Evolutionary conservation across 1,140 invertebrate genomes (phyloP).

Genomic region (silkworm (Bombyx mori)): ASM3026992v2 NC_085118.1:2736501-2737000

Average conservation of each 20-base stretch:
- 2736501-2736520: conserved; percentile 31
- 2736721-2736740: conserved; percentile 66
- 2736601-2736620: conserved; percentile 26
- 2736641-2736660: conserved; percentile 39
- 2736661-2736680: conserved; percentile 46
- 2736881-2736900: conserved; percentile 42
- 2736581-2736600: conserved; percentile 12
- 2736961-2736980: conserved; percentile 50
- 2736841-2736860: conserved; percentile 49
- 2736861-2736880: conserved; percentile 35
- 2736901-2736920: conserved; percentile 69
- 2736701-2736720: conserved; percentile 53
- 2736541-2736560: conserved; percentile 26
- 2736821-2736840: conserved; percentile 28
- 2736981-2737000: conserved; percentile 65
- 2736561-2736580: conserved; percentile 14
- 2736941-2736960: conserved; percentile 63
- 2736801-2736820: conserved; percentile 63
- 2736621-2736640: conserved; percentile 59
- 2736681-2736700: conserved; percentile 42
- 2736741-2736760: conserved; percentile 54
- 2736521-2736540: conserved; percentile 40
- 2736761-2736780: conserved; percentile 58
- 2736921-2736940: conserved; percentile 60
- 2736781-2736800: conserved; percentile 60